These are phyloP conservation scores for Setipinna tenuifilis DNA, from an alignment of 2,797 vertebrate species.

Conservation along the genomic window DNA sequence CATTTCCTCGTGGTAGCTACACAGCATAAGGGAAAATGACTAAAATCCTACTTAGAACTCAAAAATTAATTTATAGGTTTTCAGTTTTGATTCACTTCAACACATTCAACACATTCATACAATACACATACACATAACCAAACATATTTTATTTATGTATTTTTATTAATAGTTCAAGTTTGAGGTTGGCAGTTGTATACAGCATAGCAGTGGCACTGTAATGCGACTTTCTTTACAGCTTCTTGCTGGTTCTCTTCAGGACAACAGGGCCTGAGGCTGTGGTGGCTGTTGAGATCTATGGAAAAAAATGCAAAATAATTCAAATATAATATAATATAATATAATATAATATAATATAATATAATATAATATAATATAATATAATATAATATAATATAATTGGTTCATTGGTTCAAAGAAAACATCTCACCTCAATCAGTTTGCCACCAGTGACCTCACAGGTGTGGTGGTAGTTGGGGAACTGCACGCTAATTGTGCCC, in stretches of 20 bases:
- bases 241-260: slow-evolving; percentile 76
- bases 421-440: slow-evolving; percentile 82
- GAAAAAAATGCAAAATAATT: slow-evolving; percentile 37
- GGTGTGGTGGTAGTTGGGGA: slow-evolving; percentile 88
- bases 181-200: neutral
- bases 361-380: neutral
- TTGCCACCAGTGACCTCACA: slow-evolving; percentile 86
- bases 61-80: neutral
- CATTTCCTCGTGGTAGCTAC: neutral
- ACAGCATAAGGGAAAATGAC: neutral
- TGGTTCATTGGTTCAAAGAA: neutral
- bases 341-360: too few species aligned
- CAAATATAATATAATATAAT: neutral
- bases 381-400: too few species aligned
- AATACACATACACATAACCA: neutral
- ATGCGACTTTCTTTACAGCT: slow-evolving; percentile 60
- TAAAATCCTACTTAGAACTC: too few species aligned
- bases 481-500: slow-evolving; percentile 78
- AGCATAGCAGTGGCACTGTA: slow-evolving; percentile 22
- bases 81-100: neutral
- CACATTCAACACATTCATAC: neutral
- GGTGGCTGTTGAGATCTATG: slow-evolving; percentile 69
- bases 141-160: neutral
- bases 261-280: slow-evolving; percentile 65
- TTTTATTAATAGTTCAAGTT: slow-evolving; percentile 36